phyloP scores from a whole-genome alignment of 2,113 vertebrate species.

The Pycnonotus jocosus region DNA sequence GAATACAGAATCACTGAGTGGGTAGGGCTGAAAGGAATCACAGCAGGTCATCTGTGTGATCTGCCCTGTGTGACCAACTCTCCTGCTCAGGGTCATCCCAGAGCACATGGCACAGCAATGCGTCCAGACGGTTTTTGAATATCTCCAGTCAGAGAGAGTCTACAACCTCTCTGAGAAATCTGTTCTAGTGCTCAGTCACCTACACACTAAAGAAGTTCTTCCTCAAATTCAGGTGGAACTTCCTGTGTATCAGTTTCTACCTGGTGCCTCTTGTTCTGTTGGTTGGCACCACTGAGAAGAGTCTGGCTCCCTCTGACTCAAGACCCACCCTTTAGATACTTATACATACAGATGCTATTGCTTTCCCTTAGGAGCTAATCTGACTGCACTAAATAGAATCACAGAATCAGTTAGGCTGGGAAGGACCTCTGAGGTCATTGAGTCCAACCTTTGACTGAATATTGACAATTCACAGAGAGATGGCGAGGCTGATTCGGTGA shows the following conservation, averaged over 20 bases:
- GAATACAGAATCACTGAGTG: background rate
- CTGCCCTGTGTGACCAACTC: no score
- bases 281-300: background rate
- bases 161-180: background rate
- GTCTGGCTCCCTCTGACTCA: background rate
- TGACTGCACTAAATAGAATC: background rate
- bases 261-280: background rate
- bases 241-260: background rate
- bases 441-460: background rate
- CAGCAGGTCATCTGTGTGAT: accelerated
- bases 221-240: background rate
- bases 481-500: no score
- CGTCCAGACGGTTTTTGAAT: accelerated
- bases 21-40: background rate
- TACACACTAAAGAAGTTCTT: background rate
- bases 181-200: background rate
- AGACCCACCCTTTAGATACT: background rate
- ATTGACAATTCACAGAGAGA: no score
- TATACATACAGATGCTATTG: background rate
- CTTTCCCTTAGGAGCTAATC: background rate
- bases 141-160: background rate
- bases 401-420: background rate
- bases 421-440: background rate
- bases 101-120: background rate
- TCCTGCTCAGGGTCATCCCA: background rate